A percentile compares a stretch with the other conserved stretches of the same genome.
These are phyloP conservation scores for Chamaea fasciata DNA, from an alignment of 2,113 vertebrate species.

Conservation along the genomic window DNA sequence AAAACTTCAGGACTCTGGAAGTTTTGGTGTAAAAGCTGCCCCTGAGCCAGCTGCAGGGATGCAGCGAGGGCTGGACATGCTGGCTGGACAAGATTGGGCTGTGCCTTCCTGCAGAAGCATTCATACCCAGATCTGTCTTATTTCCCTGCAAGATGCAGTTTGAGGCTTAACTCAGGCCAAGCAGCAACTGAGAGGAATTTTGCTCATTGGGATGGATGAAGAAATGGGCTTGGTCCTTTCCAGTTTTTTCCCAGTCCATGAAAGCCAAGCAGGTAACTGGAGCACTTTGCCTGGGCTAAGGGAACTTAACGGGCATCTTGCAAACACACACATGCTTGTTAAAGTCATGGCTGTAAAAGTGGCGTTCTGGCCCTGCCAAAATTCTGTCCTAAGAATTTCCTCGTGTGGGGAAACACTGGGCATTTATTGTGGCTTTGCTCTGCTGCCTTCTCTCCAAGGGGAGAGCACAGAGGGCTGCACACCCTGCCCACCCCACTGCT, in stretches of 20 bases:
- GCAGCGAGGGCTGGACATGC: accelerated
- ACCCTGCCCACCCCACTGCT: background rate
- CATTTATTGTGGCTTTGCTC: background rate
- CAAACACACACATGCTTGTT: background rate
- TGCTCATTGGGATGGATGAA: background rate
- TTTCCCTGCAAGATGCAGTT: background rate
- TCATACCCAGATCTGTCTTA: background rate
- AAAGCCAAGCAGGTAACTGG: background rate
- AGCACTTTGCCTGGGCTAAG: background rate
- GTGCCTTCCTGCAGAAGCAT: background rate
- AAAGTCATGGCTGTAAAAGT: background rate
- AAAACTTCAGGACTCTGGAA: background rate
- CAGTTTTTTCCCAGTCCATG: background rate
- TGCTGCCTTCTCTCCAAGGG: accelerated
- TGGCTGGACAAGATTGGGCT: background rate
- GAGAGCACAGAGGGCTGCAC: accelerated
- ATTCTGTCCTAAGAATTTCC: background rate
- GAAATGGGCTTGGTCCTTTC: background rate
- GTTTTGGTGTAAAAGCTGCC: background rate
- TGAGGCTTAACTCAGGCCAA: background rate
- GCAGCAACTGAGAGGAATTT: background rate
- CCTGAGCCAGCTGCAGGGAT: background rate
- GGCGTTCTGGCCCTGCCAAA: background rate
- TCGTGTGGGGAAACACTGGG: accelerated
- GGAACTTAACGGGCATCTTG: background rate